Conservation (phyloP, 2,113 vertebrate species). For the Crotalus viridis region DNA sequence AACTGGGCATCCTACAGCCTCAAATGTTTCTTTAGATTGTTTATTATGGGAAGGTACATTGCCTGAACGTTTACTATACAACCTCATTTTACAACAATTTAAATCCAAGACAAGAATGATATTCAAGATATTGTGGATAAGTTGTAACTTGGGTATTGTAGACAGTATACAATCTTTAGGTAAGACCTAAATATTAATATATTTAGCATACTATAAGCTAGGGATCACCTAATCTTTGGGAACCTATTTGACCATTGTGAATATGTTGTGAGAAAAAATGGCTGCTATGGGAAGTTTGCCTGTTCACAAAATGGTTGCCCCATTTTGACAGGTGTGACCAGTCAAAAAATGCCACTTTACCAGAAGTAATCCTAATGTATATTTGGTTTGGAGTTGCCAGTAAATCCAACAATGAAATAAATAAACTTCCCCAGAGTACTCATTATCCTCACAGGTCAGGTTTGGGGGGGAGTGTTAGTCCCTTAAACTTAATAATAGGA, state of each 20-base stretch:
- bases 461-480: not conserved
- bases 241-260: not conserved
- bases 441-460: not conserved
- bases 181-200: not conserved
- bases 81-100: not conserved
- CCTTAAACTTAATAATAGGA: not conserved
- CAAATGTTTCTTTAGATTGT: not conserved
- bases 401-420: not conserved
- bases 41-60: not conserved
- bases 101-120: not conserved
- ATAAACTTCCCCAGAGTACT: not conserved
- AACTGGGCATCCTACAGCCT: not conserved
- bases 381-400: not conserved
- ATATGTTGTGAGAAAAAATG: not conserved
- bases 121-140: not conserved
- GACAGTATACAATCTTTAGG: not conserved
- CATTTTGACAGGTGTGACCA: not conserved
- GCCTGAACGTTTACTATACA: not conserved
- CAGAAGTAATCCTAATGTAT: not conserved
- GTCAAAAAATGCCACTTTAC: not conserved
- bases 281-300: not conserved
- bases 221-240: not conserved
- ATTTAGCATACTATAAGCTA: not conserved
- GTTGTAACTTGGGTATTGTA: not conserved
- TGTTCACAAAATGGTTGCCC: not conserved